phyloP scores from a whole-genome alignment of 2,888 invertebrate genomes.

The Eueremaeus valkanovi region DNA sequence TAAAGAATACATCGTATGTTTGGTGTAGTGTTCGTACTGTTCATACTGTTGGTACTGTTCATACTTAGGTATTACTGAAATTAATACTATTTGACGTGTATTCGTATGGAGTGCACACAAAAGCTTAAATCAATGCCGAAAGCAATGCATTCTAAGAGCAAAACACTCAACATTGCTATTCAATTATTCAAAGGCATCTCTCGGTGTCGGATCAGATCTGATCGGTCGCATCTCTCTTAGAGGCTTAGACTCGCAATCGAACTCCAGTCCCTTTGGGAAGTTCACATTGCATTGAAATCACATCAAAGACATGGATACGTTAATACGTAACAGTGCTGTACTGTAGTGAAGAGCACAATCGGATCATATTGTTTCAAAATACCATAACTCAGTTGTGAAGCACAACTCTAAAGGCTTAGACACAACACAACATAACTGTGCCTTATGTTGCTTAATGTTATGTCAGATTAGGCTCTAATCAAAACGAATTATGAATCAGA shows the following conservation, averaged over 20 bases:
- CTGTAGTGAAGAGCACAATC: slow-evolving; percentile 9
- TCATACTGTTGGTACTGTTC: slow-evolving; percentile 8
- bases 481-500: slow-evolving; percentile 3
- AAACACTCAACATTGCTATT: slow-evolving; percentile 30
- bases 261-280: slow-evolving; percentile 29
- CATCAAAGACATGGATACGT: slow-evolving; percentile 34
- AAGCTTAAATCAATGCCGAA: slow-evolving; percentile 33
- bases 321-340: no score
- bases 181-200: slow-evolving; percentile 32
- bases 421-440: no score
- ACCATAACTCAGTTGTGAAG: background rate
- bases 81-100: slow-evolving; percentile 34
- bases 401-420: slow-evolving; percentile 3
- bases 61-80: slow-evolving; percentile 14
- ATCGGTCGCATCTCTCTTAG: slow-evolving; percentile 16
- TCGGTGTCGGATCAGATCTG: slow-evolving; percentile 6
- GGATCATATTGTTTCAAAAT: slow-evolving; percentile 16
- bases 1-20: background rate
- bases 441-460: background rate
- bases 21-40: no score
- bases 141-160: slow-evolving; percentile 21
- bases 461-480: background rate
- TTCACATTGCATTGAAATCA: slow-evolving; percentile 33
- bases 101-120: slow-evolving; percentile 5
- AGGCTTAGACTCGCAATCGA: slow-evolving; percentile 5